A percentile compares a stretch with the other conserved stretches of the same genome.
These are phyloP conservation scores for Drosophila yakuba DNA, from an alignment of 1,140 invertebrate species.

Conservation along the genomic window DNA sequence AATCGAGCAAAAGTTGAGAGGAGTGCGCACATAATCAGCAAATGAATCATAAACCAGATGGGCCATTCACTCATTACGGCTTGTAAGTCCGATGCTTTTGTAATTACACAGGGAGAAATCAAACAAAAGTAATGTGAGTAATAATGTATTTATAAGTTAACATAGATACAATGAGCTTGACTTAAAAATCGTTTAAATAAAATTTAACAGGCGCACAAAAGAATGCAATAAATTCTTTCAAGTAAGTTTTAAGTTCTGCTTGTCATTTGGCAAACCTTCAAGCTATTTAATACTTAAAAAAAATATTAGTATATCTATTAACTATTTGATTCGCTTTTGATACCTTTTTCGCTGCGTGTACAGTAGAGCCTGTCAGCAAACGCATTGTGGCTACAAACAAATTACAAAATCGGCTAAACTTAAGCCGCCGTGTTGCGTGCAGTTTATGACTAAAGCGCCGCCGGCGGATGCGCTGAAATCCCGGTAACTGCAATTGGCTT, in stretches of 20 bases:
- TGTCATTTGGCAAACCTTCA: too few relatives aligned
- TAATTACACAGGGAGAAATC: neutral
- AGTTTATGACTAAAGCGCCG: slow-evolving; percentile 34
- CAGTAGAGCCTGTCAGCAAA: slow-evolving; percentile 17
- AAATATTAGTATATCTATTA: too few relatives aligned
- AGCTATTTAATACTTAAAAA: neutral
- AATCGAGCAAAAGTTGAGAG: slow-evolving; percentile 30
- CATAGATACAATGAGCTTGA: too few relatives aligned
- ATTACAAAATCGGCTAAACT: slow-evolving; percentile 48
- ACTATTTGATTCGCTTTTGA: too few relatives aligned
- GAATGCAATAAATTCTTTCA: too few relatives aligned
- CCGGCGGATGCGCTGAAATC: slow-evolving; percentile 17
- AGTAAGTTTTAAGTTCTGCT: too few relatives aligned
- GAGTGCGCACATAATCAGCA: slow-evolving; percentile 33
- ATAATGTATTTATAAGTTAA: too few relatives aligned
- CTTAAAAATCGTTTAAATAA: too few relatives aligned
- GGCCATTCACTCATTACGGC: slow-evolving; percentile 1
- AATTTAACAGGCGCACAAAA: too few relatives aligned
- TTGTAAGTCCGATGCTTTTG: neutral
- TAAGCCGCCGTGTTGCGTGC: slow-evolving; percentile 42
- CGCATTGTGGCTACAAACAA: slow-evolving; percentile 43
- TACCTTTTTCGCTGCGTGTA: neutral
- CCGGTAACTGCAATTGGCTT: slow-evolving; percentile 43
- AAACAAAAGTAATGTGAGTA: too few relatives aligned
- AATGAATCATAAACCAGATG: slow-evolving; percentile 35